Evolutionary conservation across 2,888 invertebrate species (phyloP), one percentile per base, ranked within the genome.

Genomic region (Sesamia inferens): DNA sequence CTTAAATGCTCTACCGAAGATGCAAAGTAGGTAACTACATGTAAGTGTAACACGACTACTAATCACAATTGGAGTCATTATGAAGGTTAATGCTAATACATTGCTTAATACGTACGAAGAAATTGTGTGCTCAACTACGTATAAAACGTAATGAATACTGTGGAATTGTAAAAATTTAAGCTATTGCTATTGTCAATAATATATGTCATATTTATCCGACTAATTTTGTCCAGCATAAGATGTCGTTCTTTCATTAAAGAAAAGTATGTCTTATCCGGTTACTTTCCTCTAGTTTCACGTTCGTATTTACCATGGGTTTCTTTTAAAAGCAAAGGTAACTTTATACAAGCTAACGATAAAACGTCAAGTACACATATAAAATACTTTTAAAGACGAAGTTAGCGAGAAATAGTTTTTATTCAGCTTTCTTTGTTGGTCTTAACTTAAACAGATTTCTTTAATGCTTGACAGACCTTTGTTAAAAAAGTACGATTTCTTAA

Each of bases 291-390:
- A 68, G 42, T 57, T 66, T 68, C 14, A 44, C 47, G 72, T 80
- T 72, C n/a, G 59, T 69, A 47, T 79, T 73, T 59, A 39, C 68
- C 62, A 69, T 68, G 66, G 55, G 76, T 74, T 80, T 72, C 68
- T 71, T 73, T 74, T 64, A 73, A 74, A 62, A 71, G 39, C 61
- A 73, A 76, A 73, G 73, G 70, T 75, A 75, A 71, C 84, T 83
- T 83, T 81, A 80, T 79, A 75, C 68, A 59, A 71, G 80, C 71
- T 75, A 61, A 67, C 80, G 71, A 74, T 82, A 85, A 86, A 84
- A 86, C 58, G 81, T 76, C 72, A 86, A 78, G 78, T 76, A 77
- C 76, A 74, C 65, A 68, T 72, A 85, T 82, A 85, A 85, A 85
- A 85, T 85, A 82, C 80, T 83, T 83, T 79, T 82, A 85, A 83